Conservation (phyloP, 2,797 vertebrate species). For the Percopsis omiscomaycus region DNA sequence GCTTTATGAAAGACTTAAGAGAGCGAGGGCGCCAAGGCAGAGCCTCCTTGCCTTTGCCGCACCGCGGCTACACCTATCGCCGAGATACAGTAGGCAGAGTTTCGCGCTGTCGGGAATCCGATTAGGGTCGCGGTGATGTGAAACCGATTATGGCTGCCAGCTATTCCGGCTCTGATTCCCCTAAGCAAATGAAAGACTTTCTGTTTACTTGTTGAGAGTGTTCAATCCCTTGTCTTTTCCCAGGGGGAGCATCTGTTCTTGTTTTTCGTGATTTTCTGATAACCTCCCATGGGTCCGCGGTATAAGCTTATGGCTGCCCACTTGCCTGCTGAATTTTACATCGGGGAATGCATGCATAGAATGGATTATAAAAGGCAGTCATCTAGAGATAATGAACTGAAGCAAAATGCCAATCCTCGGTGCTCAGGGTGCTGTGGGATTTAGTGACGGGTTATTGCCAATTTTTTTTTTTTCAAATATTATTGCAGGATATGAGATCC, state of each 20-base stretch:
- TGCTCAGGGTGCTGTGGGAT: conserved; percentile 63
- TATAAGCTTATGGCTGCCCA: conserved; percentile 58
- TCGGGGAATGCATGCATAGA: conserved; percentile 57
- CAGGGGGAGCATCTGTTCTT: conserved; percentile 59
- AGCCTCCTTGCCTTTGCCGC: conserved; percentile 16
- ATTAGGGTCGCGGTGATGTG: conserved; percentile 33
- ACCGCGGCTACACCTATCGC: conserved; percentile 41
- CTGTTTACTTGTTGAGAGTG: conserved; percentile 62
- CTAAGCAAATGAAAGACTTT: conserved; percentile 39
- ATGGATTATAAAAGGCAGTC: conserved; percentile 74
- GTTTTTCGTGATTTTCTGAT: conserved; percentile 74
- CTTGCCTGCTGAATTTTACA: conserved; percentile 68
- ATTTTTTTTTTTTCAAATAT: conserved; percentile 53
- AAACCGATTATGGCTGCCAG: conserved; percentile 15
- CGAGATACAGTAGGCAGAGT: conserved; percentile 2
- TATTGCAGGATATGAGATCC: conserved; percentile 42
- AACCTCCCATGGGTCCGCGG: conserved; percentile 66
- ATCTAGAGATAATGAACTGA: conserved; percentile 79
- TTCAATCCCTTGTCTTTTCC: conserved; percentile 60
- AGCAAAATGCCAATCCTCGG: conserved; percentile 69
- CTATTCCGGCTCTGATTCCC: conserved; percentile 35
- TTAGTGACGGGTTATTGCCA: conserved; percentile 57
- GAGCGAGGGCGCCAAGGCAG: conserved; percentile 3
- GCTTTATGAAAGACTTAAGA: conserved; percentile 29
- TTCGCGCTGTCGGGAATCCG: conserved; percentile 36